Evolutionary conservation across 2,888 invertebrate genomes (phyloP), one percentile per base, ranked within the genome.

Genomic region (Drosophila niveifrons): DNA sequence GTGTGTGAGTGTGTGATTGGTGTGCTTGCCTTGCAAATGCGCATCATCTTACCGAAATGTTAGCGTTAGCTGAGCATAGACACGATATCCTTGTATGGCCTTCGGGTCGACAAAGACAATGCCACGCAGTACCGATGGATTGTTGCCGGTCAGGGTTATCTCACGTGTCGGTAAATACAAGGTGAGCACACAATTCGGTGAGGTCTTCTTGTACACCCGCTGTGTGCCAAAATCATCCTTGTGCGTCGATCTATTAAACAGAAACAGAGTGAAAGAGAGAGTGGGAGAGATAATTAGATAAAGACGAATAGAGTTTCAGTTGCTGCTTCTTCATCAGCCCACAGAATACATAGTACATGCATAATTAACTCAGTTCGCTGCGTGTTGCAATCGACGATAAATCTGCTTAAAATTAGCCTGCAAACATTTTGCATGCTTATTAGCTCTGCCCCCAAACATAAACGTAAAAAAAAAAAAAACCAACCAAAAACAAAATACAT

Each of bases 91-190:
- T 76, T 91, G 90, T 66, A 97, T 94, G 86, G 95, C 96, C 66
- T 98, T 98, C 0, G 98, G 97, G 90, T 99, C 98, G 41, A 98
- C 96, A 78, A 97, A 95, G 2, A 99, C 94, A 34, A 99, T 98
- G 23, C 98, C 99, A 91, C 98, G 97, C 67, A 97, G 94, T 78
- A 94, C 95, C 91, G 97, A 96, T 77, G 97, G 95, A 91, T 94
- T 93, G 66, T 95, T 95, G 75, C 95, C 95, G 71, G 95, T 95
- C 56, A 97, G 95, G 11, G 96, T 94, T 78, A 97, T 93, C 92
- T 97, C 97, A 31, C 97, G 94, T 6, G 96, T 96, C 36, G 96
- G 96, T 89, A 97, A 93, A 91, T 97, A 97, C 69, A 97, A 92
- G 0, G 97, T 97, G 78, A 97, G 92, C 90, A 96, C 96, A 92